Percentiles rank a stretch among this genome's conserved stretches.
These are phyloP conservation scores for Athene cunicularia DNA, from an alignment of 2,113 vertebrate genomes.

Conservation along the genomic window DNA sequence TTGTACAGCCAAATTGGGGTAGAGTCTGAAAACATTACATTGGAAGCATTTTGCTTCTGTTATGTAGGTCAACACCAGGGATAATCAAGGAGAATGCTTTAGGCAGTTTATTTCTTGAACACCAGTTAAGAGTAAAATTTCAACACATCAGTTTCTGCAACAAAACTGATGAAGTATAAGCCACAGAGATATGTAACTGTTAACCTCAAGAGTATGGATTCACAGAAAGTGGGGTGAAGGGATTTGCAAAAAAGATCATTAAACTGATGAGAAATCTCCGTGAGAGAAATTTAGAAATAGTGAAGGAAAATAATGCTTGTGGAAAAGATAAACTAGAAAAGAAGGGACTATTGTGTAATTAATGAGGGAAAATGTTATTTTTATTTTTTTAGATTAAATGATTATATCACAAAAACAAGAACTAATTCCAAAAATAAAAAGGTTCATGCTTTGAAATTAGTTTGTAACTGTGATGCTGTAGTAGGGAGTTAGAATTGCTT, in stretches of 20 bases:
- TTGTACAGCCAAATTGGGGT: neutral
- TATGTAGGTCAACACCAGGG: neutral
- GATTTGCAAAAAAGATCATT: neutral
- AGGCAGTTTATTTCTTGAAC: neutral
- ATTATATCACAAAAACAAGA: neutral
- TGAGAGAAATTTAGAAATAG: neutral
- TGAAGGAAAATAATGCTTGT: neutral
- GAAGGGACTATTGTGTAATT: neutral
- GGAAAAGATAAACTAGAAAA: neutral
- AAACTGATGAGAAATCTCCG: neutral
- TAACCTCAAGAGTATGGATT: neutral
- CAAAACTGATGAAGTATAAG: neutral
- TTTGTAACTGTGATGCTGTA: neutral
- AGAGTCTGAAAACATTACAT: neutral
- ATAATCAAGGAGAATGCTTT: neutral
- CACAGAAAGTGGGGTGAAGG: neutral
- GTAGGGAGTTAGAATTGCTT: neutral
- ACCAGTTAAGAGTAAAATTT: neutral
- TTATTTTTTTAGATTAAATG: neutral
- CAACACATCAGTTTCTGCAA: neutral
- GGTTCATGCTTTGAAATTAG: neutral
- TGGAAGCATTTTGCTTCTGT: neutral
- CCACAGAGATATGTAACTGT: neutral
- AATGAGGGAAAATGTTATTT: neutral
- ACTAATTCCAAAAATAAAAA: neutral